phyloP scores from a whole-genome alignment of 2,888 invertebrate species.

The Lucinisca nassula region DNA sequence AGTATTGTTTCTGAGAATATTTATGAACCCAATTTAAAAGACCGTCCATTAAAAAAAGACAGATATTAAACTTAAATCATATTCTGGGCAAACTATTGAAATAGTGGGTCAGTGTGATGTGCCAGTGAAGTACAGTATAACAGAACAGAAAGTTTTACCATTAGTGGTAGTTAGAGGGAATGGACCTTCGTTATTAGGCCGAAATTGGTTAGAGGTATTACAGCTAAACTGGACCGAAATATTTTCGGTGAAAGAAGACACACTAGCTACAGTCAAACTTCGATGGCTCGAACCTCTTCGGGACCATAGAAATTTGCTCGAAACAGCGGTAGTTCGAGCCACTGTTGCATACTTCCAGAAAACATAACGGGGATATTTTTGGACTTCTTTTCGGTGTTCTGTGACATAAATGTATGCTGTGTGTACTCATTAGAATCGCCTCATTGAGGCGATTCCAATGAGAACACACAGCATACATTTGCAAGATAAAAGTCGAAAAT shows the following conservation, averaged over 20 bases:
- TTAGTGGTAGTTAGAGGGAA: neutral
- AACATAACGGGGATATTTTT: too few species aligned
- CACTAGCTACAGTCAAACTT: too few species aligned
- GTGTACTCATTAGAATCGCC: too few species aligned
- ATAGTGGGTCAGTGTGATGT: neutral
- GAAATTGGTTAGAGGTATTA: slow-evolving; percentile 9
- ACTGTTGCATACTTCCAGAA: too few species aligned
- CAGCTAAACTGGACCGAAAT: slow-evolving; percentile 13
- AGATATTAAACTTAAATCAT: neutral
- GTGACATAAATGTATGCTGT: too few species aligned
- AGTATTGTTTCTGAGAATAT: neutral
- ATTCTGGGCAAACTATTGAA: neutral
- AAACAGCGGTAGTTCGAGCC: too few species aligned
- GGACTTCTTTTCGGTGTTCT: too few species aligned
- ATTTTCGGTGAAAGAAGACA: neutral
- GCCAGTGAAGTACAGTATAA: neutral
- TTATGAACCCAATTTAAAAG: neutral
- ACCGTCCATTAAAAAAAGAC: neutral
- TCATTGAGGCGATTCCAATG: too few species aligned
- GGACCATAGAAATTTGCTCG: too few species aligned
- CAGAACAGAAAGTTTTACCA: neutral
- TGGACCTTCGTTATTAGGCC: neutral
- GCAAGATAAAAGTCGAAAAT: too few species aligned
- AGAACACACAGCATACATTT: too few species aligned
- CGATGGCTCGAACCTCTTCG: too few species aligned